These are phyloP conservation scores for Eumeta japonica DNA, from an alignment of 1,140 invertebrate genomes.

Conservation along the genomic window DNA sequence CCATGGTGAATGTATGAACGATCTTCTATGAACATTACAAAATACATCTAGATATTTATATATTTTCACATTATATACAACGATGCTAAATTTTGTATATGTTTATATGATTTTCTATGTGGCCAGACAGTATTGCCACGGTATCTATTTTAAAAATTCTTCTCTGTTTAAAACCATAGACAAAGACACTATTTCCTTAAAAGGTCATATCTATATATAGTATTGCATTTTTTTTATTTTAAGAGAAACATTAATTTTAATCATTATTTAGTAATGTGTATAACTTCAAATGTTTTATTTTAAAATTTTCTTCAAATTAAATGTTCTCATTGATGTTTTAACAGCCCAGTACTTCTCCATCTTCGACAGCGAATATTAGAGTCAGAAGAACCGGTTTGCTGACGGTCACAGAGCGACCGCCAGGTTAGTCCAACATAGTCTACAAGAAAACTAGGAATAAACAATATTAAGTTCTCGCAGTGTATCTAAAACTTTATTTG, in stretches of 20 bases:
- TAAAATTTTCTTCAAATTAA: background rate
- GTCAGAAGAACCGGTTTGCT: constrained; percentile 75
- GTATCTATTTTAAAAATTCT: too few species aligned
- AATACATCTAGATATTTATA: too few species aligned
- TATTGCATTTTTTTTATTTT: too few species aligned
- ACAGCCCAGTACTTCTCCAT: constrained; percentile 47
- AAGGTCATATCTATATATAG: too few species aligned
- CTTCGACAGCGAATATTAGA: constrained; percentile 58
- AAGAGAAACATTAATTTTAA: background rate
- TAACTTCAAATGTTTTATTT: background rate
- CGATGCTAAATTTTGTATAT: background rate
- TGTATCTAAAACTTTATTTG: constrained; percentile 4
- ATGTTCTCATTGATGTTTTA: constrained; percentile 3
- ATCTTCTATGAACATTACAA: background rate
- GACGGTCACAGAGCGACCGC: constrained; percentile 81
- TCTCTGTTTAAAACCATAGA: too few species aligned
- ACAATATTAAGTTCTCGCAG: too few species aligned
- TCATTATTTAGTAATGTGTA: background rate
- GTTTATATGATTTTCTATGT: background rate
- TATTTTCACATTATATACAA: too few species aligned
- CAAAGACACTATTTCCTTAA: too few species aligned
- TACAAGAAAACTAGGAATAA: too few species aligned
- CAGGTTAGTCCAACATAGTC: constrained; percentile 72
- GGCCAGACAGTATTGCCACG: background rate
- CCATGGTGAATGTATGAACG: constrained; percentile 26